These are phyloP conservation scores for Nysson spinosus DNA, from an alignment of 2,888 invertebrate genomes.

Conservation along the genomic window DNA sequence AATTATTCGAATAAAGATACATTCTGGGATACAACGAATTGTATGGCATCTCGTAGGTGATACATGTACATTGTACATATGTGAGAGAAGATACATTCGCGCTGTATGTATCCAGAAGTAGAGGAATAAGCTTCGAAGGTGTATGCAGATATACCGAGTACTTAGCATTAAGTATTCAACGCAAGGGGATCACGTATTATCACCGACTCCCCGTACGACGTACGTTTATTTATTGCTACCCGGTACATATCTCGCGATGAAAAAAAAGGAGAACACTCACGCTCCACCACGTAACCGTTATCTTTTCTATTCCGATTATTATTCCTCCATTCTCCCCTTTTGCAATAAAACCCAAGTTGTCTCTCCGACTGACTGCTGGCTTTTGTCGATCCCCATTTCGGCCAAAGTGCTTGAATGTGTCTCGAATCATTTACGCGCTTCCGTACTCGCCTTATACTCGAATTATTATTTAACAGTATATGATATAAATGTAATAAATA, in stretches of 20 bases:
- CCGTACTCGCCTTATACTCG: too few relatives aligned
- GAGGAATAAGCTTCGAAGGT: slow-evolving; percentile 31
- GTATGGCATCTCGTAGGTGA: slow-evolving; percentile 7
- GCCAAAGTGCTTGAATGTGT: too few relatives aligned
- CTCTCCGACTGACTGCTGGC: too few relatives aligned
- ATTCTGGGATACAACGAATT: slow-evolving; percentile 41
- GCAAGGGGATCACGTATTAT: slow-evolving; percentile 77
- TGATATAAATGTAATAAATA: too few relatives aligned
- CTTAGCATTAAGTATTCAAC: slow-evolving; percentile 77
- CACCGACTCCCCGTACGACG: slow-evolving; percentile 70
- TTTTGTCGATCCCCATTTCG: too few relatives aligned
- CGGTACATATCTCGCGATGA: slow-evolving; percentile 42
- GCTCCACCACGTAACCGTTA: slow-evolving; percentile 19
- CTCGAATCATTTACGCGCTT: too few relatives aligned
- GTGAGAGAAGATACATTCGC: slow-evolving; percentile 31
- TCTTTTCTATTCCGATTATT: slow-evolving; percentile 17
- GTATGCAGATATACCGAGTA: slow-evolving; percentile 74
- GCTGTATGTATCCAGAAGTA: slow-evolving; percentile 20
- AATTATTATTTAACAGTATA: too few relatives aligned
- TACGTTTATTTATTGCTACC: slow-evolving; percentile 74
- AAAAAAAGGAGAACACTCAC: slow-evolving; percentile 55
- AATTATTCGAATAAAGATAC: too few relatives aligned
- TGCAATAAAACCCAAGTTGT: too few relatives aligned
- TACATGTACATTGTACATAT: too few relatives aligned
- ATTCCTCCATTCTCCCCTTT: slow-evolving; percentile 5